A percentile compares a stretch with the other conserved stretches of the same genome.
These are phyloP conservation scores for Netta rufina DNA, from an alignment of 2,797 vertebrate genomes.

Conservation along the genomic window DNA sequence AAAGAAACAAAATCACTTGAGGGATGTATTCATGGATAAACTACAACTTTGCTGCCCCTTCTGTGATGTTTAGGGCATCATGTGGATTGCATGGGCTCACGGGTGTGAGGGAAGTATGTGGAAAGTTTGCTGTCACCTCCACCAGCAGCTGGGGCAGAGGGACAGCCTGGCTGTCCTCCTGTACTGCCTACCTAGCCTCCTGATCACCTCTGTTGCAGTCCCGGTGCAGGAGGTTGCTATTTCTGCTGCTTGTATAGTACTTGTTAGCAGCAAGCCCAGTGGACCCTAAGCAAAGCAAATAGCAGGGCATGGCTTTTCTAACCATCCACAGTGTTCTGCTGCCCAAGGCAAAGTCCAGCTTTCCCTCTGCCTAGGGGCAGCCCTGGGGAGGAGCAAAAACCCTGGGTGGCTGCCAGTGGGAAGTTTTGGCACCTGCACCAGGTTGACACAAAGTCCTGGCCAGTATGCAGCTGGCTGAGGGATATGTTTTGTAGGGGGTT, in stretches of 20 bases:
- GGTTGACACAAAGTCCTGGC: not conserved
- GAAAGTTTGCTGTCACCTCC: not conserved
- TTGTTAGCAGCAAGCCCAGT: not conserved
- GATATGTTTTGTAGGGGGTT: not conserved
- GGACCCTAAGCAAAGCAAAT: not conserved
- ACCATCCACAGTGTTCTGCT: not conserved
- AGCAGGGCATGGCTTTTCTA: not conserved
- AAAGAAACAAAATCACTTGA: not conserved
- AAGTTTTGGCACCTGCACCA: conserved; percentile 1
- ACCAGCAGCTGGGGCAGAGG: fast-evolving
- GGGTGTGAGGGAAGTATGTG: not conserved
- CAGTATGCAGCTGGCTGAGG: not conserved
- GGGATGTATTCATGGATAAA: fast-evolving
- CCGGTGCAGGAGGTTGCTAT: no score
- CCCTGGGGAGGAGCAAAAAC: not conserved
- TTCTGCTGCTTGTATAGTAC: not conserved
- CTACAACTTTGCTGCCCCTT: not conserved
- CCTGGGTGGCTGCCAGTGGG: not conserved
- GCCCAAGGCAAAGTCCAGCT: not conserved
- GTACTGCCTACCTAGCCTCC: not conserved
- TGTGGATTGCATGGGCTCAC: fast-evolving
- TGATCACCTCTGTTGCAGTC: fast-evolving
- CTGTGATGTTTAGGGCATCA: not conserved
- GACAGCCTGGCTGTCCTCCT: not conserved
- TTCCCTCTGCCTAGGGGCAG: not conserved